These are phyloP conservation scores for Lithophane socia DNA, from an alignment of 2,888 invertebrate species.

Conservation along the genomic window DNA sequence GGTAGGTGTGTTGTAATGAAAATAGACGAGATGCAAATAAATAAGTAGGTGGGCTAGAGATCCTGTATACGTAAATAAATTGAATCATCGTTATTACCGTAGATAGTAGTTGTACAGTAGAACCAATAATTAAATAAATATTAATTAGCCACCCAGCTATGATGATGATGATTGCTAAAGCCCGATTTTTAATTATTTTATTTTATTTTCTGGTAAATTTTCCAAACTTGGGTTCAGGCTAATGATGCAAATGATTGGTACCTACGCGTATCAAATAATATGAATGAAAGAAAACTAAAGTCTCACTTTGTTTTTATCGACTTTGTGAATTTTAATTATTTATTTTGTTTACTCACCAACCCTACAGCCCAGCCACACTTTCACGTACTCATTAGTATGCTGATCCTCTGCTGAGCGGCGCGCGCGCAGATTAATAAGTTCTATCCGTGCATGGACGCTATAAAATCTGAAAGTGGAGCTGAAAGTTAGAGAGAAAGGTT, in stretches of 20 bases:
- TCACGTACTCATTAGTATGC: constrained; percentile 65
- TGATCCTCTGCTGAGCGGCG: constrained; percentile 43
- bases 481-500: constrained; percentile 61
- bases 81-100: not conserved
- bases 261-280: not conserved
- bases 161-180: no score
- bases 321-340: no score
- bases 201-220: no score
- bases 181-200: no score
- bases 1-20: not conserved
- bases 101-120: no score
- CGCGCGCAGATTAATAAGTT: constrained; percentile 61
- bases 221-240: no score
- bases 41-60: no score
- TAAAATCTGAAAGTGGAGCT: constrained; percentile 69
- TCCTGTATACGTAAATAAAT: not conserved
- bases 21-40: not conserved
- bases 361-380: constrained; percentile 53
- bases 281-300: not conserved
- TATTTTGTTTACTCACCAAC: constrained; percentile 20
- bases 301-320: not conserved
- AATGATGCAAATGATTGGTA: no score
- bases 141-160: no score
- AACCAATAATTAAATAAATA: no score
- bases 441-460: constrained; percentile 62